Conservation (phyloP, 1,140 invertebrate species). For the Macrocentrus cingulum region DNA sequence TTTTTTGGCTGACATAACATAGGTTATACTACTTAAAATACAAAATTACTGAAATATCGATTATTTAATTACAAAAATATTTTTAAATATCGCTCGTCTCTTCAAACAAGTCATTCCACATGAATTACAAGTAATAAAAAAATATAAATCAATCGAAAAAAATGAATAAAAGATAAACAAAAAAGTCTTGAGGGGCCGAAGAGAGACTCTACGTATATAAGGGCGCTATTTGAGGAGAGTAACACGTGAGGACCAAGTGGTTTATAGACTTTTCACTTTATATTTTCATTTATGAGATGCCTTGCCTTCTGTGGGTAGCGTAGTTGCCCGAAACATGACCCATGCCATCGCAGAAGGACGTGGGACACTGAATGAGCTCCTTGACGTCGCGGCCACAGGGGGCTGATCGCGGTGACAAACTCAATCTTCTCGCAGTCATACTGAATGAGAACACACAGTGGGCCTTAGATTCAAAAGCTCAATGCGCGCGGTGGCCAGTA, state of each 20-base stretch:
- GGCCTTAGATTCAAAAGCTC: background rate
- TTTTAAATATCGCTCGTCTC: too few relatives aligned
- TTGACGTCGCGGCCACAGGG: slow-evolving; percentile 65
- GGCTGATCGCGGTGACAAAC: slow-evolving; percentile 53
- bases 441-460: too few relatives aligned
- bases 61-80: too few relatives aligned
- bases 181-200: background rate
- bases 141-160: slow-evolving; percentile 17
- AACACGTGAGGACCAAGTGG: too few relatives aligned
- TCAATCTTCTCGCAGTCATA: slow-evolving; percentile 58
- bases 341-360: slow-evolving; percentile 74
- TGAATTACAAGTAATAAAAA: slow-evolving; percentile 30
- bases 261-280: too few relatives aligned
- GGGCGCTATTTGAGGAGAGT: slow-evolving; percentile 20
- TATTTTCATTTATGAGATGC: slow-evolving; percentile 45
- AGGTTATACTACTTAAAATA: too few relatives aligned
- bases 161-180: slow-evolving; percentile 21
- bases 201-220: background rate
- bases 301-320: slow-evolving; percentile 71
- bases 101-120: slow-evolving; percentile 53
- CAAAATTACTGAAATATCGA: too few relatives aligned
- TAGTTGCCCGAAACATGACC: slow-evolving; percentile 76
- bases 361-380: slow-evolving; percentile 74
- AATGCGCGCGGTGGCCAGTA: too few relatives aligned
- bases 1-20: too few relatives aligned